These are phyloP conservation scores for Dicerorhinus sumatrensis DNA, from an alignment of 2,113 vertebrate genomes.

Conservation along the genomic window DNA sequence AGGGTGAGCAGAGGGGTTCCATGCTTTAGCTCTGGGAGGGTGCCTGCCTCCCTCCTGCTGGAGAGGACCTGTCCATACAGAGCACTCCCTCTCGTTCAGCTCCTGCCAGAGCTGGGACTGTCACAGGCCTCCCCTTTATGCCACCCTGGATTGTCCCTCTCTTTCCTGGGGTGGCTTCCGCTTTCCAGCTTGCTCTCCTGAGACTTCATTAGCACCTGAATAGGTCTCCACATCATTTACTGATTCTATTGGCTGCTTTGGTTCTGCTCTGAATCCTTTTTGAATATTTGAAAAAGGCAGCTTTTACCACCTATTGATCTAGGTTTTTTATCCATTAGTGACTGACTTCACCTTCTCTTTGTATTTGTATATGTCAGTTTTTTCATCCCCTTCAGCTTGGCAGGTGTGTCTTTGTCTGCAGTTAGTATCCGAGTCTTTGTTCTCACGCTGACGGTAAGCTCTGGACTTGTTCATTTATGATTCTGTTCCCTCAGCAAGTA, in stretches of 20 bases:
- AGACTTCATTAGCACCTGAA: not conserved
- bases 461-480: constrained; percentile 17
- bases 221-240: not conserved
- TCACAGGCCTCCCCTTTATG: not conserved
- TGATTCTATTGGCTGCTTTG: not conserved
- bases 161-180: not conserved
- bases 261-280: not conserved
- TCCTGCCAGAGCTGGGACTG: not conserved
- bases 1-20: not conserved
- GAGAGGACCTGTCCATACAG: not conserved
- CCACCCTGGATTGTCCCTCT: not conserved
- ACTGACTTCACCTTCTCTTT: not conserved
- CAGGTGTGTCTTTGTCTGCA: not conserved
- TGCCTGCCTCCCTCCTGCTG: not conserved
- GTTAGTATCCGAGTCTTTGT: not conserved
- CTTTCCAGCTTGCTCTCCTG: not conserved
- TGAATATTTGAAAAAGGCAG: constrained; percentile 6
- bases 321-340: not conserved
- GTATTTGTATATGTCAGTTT: not conserved
- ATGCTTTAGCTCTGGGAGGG: not conserved
- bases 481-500: constrained; percentile 35
- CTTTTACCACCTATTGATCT: not conserved
- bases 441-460: not conserved
- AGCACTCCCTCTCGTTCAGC: not conserved
- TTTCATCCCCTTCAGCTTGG: not conserved